Percentiles rank a stretch among this genome's conserved stretches.
Conservation (phyloP, 1,140 invertebrate species). For the Formica selysi region DNA sequence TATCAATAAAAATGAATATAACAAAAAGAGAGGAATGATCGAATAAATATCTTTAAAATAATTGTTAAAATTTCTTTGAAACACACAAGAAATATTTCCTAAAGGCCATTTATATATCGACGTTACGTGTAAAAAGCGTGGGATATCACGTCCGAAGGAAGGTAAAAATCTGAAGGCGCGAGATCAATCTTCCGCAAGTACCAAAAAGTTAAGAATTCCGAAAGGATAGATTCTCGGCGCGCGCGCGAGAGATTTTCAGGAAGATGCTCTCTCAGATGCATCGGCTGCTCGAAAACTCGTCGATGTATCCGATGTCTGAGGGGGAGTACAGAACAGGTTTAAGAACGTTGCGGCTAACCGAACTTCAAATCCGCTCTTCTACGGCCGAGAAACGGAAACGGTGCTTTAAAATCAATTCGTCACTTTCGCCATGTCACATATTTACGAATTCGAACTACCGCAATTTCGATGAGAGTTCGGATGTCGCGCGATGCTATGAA, state of each 20-base stretch:
- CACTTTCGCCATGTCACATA: neutral
- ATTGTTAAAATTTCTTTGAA: neutral
- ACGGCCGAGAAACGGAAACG: constrained; percentile 54
- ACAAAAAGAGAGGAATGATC: neutral
- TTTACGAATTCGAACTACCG: neutral
- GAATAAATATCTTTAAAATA: neutral
- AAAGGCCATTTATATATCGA: neutral
- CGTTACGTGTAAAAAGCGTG: neutral
- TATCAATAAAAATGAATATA: neutral
- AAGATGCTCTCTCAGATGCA: constrained; percentile 54
- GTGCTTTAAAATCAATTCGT: constrained; percentile 43
- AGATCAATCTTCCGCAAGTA: constrained; percentile 16
- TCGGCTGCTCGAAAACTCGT: constrained; percentile 72
- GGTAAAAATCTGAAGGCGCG: neutral
- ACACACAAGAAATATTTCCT: neutral
- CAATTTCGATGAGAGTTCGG: constrained; percentile 8
- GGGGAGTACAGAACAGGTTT: constrained; percentile 75
- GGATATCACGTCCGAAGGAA: neutral
- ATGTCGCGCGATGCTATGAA: neutral
- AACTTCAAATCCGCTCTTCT: constrained; percentile 73
- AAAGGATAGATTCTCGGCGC: neutral
- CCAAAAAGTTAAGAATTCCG: constrained; percentile 11
- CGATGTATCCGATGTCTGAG: constrained; percentile 70
- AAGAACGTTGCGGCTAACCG: constrained; percentile 69
- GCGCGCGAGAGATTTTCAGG: constrained; percentile 32